Evolutionary conservation across 1,140 invertebrate genomes (phyloP).

Genomic region (Euura saliciscinereae): DNA sequence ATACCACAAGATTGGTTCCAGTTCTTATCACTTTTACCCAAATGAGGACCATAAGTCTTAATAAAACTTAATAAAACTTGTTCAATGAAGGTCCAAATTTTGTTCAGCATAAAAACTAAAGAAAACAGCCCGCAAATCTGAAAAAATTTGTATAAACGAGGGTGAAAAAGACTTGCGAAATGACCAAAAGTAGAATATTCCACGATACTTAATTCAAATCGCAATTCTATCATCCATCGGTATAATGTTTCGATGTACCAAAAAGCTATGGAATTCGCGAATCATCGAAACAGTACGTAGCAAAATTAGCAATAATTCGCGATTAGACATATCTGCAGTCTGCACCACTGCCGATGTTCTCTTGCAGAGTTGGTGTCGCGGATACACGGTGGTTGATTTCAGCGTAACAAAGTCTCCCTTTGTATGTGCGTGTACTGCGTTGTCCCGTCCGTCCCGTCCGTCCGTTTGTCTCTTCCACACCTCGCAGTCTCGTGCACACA

Average conservation of each 20-base stretch:
- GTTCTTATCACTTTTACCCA: too few species aligned
- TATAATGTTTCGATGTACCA: not conserved
- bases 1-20: too few species aligned
- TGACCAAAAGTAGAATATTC: not conserved
- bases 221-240: not conserved
- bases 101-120: too few species aligned
- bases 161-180: too few species aligned
- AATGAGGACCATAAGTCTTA: too few species aligned
- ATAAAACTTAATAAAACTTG: too few species aligned
- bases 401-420: constrained; percentile 1
- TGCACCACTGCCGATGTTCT: not conserved
- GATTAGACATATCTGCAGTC: not conserved
- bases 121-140: too few species aligned
- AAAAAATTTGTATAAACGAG: too few species aligned
- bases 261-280: not conserved
- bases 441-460: not conserved
- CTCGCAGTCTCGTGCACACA: not conserved
- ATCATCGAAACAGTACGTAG: not conserved
- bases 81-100: too few species aligned
- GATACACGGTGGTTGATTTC: not conserved
- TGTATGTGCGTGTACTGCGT: not conserved
- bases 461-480: not conserved
- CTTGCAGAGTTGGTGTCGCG: not conserved
- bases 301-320: not conserved
- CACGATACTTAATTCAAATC: not conserved